phyloP scores from a whole-genome alignment of 2,113 vertebrate species.

The Parus major region DNA sequence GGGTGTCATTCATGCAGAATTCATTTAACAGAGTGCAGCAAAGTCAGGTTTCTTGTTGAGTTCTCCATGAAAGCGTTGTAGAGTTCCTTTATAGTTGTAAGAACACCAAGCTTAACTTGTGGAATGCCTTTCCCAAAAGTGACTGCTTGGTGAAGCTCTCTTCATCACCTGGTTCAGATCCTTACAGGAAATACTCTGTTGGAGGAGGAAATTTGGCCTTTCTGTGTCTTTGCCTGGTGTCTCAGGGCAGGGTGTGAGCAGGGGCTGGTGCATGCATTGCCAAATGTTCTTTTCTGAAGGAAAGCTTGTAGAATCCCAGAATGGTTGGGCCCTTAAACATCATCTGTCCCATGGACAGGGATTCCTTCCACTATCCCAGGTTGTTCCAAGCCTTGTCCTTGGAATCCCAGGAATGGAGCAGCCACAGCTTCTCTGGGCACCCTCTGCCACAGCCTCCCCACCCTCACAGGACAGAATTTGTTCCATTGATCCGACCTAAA shows the following conservation, averaged over 20 bases:
- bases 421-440: background rate
- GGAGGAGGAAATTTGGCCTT: background rate
- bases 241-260: background rate
- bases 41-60: background rate
- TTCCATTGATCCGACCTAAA: background rate
- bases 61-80: fast-evolving
- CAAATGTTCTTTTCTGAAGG: background rate
- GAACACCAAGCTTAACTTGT: background rate
- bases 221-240: fast-evolving
- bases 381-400: background rate
- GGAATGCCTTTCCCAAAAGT: background rate
- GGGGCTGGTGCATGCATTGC: fast-evolving
- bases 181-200: background rate
- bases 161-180: background rate
- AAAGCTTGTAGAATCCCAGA: background rate
- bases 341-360: background rate
- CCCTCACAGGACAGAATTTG: background rate
- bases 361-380: background rate
- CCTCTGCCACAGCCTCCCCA: background rate
- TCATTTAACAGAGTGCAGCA: background rate
- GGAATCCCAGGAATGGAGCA: background rate
- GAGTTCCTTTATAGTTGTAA: background rate
- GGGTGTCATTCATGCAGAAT: background rate
- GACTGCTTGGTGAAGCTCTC: background rate
- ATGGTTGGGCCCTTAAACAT: background rate